Evolutionary conservation across 1,140 invertebrate genomes (phyloP), one percentile per base, ranked within the genome.

Genomic region (Tetramorium simillimum): DNA sequence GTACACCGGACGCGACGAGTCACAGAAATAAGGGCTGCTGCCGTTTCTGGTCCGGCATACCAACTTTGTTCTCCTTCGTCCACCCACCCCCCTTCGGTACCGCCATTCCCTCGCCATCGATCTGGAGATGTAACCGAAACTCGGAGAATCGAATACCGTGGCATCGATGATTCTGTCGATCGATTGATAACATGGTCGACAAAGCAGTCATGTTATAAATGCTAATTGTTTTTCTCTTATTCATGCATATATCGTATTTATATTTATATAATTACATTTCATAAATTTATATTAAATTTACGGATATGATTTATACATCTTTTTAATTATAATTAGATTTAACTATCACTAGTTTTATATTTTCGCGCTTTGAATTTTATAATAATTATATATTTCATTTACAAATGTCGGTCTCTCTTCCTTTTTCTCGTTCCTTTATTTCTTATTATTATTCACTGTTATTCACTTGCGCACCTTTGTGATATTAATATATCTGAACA

Each of bases 1-100:
- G 90, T 91, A 84, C 89, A 90, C 78, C 87, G 87, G 82, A 88
- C 88, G 60, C 60, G 89, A 90, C 89, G 90, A 91, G 90, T 91
- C 78, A 87, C 77, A 91, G 89, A 91, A 91, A 91, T 90, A 91
- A 91, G 90, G 89, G 89, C 87, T 86, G 82, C 76, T 67, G 37
- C 84, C 67, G 18, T 62, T 70, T 60, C 65, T 84, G 78, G 69
- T 78, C 73, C 73, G 53, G 33, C 82, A 60, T 65, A 78, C 33
- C 28, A 85, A 24, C 40, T 73, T 65, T 28, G 14, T 76, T 56
- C 73, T 56, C 24, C 58, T 62, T 75, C 63, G 53, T 18, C 10
- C 24, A 49, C 3, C 4, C 5, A 18, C 18, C 24, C 10, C 12
- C 10, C 33, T 33, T 4, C 7, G 16, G n/a, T 12, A 10, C 46